Conservation (phyloP, 1,140 invertebrate species). For the Atta cephalotes region DNA sequence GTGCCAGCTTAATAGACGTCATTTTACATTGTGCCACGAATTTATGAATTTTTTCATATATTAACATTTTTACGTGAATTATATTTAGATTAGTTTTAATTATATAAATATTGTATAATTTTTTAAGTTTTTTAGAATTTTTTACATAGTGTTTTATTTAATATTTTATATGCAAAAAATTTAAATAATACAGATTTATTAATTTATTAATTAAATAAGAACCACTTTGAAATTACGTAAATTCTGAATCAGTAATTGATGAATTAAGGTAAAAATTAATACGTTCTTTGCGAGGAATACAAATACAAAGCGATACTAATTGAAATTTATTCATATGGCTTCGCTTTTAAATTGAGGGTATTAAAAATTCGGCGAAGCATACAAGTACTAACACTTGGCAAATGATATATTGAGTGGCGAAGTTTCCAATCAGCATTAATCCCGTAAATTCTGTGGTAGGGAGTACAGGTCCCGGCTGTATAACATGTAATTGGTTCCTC, state of each 20-base stretch:
- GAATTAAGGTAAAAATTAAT: conserved; percentile 18
- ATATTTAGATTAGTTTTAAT: conserved; percentile 2
- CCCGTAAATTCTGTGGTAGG: conserved; percentile 43
- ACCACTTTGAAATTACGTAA: neutral
- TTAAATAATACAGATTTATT: conserved; percentile 3
- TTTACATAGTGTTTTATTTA: neutral
- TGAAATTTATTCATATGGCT: neutral
- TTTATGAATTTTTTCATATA: neutral
- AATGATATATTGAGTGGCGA: conserved; percentile 18
- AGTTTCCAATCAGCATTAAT: conserved; percentile 50
- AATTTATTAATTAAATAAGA: neutral
- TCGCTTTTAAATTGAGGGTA: neutral
- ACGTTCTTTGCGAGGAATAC: neutral
- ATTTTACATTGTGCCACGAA: neutral
- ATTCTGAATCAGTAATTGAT: neutral
- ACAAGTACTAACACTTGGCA: neutral
- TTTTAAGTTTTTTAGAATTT: neutral
- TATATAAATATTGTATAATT: neutral
- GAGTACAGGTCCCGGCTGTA: conserved; percentile 5
- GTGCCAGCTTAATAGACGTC: neutral
- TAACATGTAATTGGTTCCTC: conserved; percentile 54
- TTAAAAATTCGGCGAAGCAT: conserved; percentile 39
- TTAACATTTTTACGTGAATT: neutral
- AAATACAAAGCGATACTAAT: neutral
- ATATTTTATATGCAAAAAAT: conserved; percentile 20